Conservation (phyloP, 1,140 invertebrate species). For the Diplogasteroides magnus region DNA sequence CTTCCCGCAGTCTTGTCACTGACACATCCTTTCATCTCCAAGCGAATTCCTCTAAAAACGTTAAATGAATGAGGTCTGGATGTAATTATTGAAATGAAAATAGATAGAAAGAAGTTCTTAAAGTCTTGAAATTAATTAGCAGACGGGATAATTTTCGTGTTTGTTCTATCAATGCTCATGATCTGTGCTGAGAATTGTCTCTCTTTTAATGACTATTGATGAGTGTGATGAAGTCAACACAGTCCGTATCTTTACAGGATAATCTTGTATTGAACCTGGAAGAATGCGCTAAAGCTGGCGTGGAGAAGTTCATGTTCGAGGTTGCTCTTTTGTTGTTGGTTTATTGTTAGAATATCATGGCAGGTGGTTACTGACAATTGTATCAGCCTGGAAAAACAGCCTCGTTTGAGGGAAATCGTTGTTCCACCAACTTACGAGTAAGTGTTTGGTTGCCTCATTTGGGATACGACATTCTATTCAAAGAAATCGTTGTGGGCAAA, state of each 20-base stretch:
- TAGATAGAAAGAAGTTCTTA: too few species aligned
- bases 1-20: conserved; percentile 75
- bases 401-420: conserved; percentile 56
- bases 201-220: too few species aligned
- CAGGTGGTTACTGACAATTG: conserved; percentile 84
- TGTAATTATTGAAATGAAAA: conserved; percentile 88
- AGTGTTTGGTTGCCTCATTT: too few species aligned
- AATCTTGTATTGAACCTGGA: conserved; percentile 84
- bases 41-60: conserved; percentile 78
- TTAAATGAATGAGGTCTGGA: conserved; percentile 80
- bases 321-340: not conserved
- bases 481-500: too few species aligned
- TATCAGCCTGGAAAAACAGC: conserved; percentile 68
- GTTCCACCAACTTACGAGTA: conserved; percentile 43
- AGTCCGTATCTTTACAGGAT: conserved; percentile 61
- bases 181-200: too few species aligned
- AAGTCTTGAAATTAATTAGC: not conserved
- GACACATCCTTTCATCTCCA: conserved; percentile 59
- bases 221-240: too few species aligned
- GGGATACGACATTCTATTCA: too few species aligned
- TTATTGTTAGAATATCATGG: conserved; percentile 31
- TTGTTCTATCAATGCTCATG: too few species aligned
- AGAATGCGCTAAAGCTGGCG: conserved; percentile 77
- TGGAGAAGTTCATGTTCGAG: conserved; percentile 94
- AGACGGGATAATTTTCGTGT: conserved; percentile 1